Conservation (phyloP, 1,140 invertebrate species). For the Musca domestica region DNA sequence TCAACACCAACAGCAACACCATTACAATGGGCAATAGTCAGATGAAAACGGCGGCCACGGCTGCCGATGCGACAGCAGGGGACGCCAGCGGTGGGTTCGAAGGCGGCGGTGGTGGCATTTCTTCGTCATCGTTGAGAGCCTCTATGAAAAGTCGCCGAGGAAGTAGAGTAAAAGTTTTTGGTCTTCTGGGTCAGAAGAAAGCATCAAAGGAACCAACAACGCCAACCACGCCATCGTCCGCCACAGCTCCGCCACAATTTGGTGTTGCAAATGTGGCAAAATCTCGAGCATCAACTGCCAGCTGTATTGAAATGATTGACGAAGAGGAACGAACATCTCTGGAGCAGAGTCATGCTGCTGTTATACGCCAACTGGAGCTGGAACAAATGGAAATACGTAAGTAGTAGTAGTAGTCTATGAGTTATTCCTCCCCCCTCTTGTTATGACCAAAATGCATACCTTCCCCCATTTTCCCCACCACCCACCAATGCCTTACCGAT, state of each 20-base stretch:
- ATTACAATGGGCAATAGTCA: constrained; percentile 32
- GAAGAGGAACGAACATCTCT: constrained; percentile 18
- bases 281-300: constrained; percentile 11
- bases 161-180: constrained; percentile 37
- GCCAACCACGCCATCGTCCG: constrained; percentile 29
- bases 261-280: constrained; percentile 31
- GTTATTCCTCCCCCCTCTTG: not conserved
- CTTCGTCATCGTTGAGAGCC: constrained; percentile 17
- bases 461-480: no score
- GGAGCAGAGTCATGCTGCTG: constrained; percentile 24
- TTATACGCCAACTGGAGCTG: constrained; percentile 42
- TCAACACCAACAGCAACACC: not conserved
- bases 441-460: no score
- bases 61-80: constrained; percentile 7
- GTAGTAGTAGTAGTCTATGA: constrained; percentile 29
- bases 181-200: constrained; percentile 42
- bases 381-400: constrained; percentile 53
- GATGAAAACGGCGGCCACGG: constrained; percentile 9
- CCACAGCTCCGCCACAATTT: constrained; percentile 29
- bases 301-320: constrained; percentile 18
- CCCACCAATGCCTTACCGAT: no score
- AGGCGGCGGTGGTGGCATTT: not conserved
- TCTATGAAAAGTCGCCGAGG: constrained; percentile 30
- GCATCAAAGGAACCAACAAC: constrained; percentile 36
- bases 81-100: not conserved